Evolutionary conservation across 1,140 invertebrate genomes (phyloP).

Genomic region (Hypothenemus hampei): DNA sequence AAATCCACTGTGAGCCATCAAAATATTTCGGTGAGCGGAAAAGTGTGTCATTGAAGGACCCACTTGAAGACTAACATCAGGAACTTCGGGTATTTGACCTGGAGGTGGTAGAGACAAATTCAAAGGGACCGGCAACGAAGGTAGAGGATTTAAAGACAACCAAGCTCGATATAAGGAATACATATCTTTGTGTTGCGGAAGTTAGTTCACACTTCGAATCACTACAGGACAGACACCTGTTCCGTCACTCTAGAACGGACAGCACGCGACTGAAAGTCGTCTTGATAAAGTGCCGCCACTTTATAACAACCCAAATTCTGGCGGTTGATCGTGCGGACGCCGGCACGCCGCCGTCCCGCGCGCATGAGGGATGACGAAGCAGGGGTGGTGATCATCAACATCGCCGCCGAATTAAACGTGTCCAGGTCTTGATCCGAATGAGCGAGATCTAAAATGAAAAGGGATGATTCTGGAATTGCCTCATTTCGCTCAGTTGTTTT

Average conservation of each 20-base stretch:
- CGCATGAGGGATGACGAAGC: no score
- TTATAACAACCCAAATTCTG: conserved; percentile 20
- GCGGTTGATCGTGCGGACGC: conserved; percentile 14
- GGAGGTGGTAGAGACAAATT: conserved; percentile 33
- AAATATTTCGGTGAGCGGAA: conserved; percentile 59
- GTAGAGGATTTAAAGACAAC: conserved; percentile 44
- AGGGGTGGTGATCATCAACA: conserved; percentile 9
- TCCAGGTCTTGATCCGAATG: no score
- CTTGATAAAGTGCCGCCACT: conserved; percentile 29
- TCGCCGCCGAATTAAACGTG: conserved; percentile 7
- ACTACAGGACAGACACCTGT: conserved; percentile 1
- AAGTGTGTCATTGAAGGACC: conserved; percentile 61
- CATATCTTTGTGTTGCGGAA: conserved; percentile 44
- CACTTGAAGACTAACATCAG: conserved; percentile 60
- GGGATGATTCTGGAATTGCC: no score
- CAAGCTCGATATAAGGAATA: conserved; percentile 65
- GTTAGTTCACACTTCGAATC: background rate
- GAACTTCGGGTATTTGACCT: conserved; percentile 45
- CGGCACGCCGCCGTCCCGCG: conserved; percentile 10
- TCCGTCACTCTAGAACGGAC: background rate
- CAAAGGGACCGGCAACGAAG: conserved; percentile 36
- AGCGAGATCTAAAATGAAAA: no score
- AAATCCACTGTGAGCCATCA: conserved; percentile 70
- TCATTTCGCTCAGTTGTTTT: no score
- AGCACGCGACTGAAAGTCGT: conserved; percentile 27